Conservation (phyloP, 1,140 invertebrate species). For the Calephelis virginiensis region DNA sequence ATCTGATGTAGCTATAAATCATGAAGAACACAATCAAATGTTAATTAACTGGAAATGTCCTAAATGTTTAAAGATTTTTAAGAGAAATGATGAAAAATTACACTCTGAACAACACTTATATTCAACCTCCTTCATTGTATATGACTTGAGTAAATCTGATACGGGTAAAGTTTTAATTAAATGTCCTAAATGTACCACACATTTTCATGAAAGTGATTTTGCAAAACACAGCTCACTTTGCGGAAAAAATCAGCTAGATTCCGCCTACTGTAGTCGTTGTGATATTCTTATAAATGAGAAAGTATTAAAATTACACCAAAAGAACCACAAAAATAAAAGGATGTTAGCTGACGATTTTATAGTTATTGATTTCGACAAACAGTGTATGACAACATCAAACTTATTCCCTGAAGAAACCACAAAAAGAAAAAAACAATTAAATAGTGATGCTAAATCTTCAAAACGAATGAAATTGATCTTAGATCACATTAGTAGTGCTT, state of each 20-base stretch:
- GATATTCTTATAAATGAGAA: constrained; percentile 42
- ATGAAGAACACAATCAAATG: constrained; percentile 43
- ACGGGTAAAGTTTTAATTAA: constrained; percentile 39
- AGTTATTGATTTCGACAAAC: constrained; percentile 32
- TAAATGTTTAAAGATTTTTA: constrained; percentile 46
- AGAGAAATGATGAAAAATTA: constrained; percentile 38
- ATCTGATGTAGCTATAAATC: constrained; percentile 38
- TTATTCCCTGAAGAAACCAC: neutral
- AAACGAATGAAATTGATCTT: neutral
- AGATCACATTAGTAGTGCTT: neutral
- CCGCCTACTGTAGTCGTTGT: constrained; percentile 46
- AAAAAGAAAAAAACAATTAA: constrained; percentile 6
- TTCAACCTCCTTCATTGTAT: constrained; percentile 37
- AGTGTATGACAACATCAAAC: constrained; percentile 8
- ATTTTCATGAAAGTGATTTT: constrained; percentile 43
- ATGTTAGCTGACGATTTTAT: constrained; percentile 29
- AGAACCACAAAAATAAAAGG: constrained; percentile 32
- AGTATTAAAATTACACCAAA: constrained; percentile 34
- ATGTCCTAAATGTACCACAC: constrained; percentile 46
- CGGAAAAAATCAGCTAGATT: constrained; percentile 27
- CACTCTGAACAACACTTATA: constrained; percentile 50
- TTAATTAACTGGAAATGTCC: constrained; percentile 51
- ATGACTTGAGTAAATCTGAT: constrained; percentile 31
- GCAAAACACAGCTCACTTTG: constrained; percentile 40
- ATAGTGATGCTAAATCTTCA: neutral